Conservation (phyloP, 2,113 vertebrate species). For the Octodon degus region DNA sequence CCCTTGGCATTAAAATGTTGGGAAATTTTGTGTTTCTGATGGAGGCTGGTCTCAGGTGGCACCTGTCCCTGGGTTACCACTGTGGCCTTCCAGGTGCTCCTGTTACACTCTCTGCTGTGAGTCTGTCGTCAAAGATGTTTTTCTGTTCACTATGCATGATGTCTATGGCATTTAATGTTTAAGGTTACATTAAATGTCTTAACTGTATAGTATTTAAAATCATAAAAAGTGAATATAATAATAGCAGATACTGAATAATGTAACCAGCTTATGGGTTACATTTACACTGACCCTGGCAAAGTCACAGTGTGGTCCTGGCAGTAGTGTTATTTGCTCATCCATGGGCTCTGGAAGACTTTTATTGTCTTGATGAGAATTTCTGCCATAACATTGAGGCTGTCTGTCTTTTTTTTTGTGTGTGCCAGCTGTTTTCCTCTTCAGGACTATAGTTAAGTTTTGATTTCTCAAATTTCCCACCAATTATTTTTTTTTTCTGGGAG, state of each 20-base stretch:
- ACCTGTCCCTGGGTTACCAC: neutral
- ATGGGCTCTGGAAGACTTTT: rapidly evolving
- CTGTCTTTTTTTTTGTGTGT: neutral
- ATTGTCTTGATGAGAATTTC: neutral
- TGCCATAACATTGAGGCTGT: neutral
- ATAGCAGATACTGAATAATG: neutral
- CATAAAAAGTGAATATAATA: neutral
- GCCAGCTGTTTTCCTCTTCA: neutral
- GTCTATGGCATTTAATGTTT: neutral
- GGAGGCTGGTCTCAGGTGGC: neutral
- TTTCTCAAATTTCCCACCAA: neutral
- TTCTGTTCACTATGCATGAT: neutral
- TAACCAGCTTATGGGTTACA: neutral
- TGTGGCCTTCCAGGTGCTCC: neutral
- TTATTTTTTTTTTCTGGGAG: neutral
- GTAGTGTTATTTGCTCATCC: neutral
- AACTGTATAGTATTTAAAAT: neutral
- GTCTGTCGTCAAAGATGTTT: neutral
- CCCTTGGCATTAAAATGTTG: neutral
- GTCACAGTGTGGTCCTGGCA: neutral
- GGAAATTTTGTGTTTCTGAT: neutral
- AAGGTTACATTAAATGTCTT: neutral
- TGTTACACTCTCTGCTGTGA: neutral
- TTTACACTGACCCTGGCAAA: neutral
- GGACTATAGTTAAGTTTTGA: neutral